These are phyloP conservation scores for Centrocercus urophasianus DNA, from an alignment of 2,113 vertebrate genomes.

Conservation along the genomic window DNA sequence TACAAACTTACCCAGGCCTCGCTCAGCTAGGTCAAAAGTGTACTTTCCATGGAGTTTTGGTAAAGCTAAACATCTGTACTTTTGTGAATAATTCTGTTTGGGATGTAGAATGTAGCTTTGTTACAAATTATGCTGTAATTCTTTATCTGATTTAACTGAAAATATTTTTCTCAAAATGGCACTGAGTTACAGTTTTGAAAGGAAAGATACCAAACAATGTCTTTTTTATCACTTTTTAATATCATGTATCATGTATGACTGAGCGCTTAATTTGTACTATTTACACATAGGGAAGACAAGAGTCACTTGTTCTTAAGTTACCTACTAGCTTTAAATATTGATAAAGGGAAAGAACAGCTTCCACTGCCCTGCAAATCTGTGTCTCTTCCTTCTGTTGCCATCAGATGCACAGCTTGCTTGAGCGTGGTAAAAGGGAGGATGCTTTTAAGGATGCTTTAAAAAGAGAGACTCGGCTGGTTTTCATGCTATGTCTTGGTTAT, in stretches of 20 bases:
- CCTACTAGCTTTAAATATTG: conserved; percentile 70
- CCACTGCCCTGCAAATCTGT: conserved; percentile 59
- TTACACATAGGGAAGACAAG: conserved; percentile 22
- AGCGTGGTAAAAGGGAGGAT: background rate
- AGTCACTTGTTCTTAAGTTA: conserved; percentile 56
- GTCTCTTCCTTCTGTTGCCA: conserved; percentile 25
- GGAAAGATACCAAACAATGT: background rate
- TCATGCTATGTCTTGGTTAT: conserved; percentile 41
- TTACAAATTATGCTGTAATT: background rate
- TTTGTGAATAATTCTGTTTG: background rate
- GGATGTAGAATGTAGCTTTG: background rate
- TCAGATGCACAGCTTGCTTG: background rate
- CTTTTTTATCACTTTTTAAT: background rate
- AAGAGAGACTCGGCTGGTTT: background rate
- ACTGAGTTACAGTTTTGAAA: background rate
- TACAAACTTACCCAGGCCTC: background rate
- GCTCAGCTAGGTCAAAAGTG: background rate
- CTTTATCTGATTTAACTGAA: background rate
- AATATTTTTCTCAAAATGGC: conserved; percentile 1
- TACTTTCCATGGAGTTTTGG: background rate
- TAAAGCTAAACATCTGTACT: background rate
- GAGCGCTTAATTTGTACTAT: background rate
- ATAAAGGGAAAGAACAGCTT: conserved; percentile 67
- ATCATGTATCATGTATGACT: background rate
- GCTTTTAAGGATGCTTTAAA: background rate